phyloP scores from a whole-genome alignment of 2,797 vertebrate genomes.

The Anniella stebbinsi region DNA sequence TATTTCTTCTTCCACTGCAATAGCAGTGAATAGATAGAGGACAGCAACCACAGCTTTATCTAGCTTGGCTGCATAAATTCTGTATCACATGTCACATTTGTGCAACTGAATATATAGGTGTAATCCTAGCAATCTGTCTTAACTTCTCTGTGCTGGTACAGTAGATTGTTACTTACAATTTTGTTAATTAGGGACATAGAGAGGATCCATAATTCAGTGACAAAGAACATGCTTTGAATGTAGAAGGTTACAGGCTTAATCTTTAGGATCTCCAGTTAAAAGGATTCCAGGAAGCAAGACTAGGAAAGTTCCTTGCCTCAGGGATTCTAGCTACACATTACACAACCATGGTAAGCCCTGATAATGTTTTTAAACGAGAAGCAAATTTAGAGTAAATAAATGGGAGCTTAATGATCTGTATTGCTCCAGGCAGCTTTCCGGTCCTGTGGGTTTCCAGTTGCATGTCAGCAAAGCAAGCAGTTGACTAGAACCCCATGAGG shows the following conservation, averaged over 20 bases:
- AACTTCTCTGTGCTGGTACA: not conserved
- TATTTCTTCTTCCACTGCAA: not conserved
- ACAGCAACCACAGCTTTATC: not conserved
- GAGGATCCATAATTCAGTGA: not conserved
- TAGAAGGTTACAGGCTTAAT: not conserved
- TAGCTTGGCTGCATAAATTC: not conserved
- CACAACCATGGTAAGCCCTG: not conserved
- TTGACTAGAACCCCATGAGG: not conserved
- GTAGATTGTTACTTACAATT: not conserved
- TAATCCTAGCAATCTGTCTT: not conserved
- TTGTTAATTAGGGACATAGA: not conserved
- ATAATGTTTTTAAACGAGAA: not conserved
- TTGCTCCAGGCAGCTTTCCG: too few species aligned
- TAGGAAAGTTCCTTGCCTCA: not conserved
- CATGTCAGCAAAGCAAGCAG: not conserved
- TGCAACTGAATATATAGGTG: not conserved
- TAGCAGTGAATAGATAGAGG: not conserved
- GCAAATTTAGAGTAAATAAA: not conserved
- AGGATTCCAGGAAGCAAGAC: not conserved
- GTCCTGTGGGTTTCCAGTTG: not conserved
- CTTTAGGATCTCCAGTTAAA: not conserved
- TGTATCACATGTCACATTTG: not conserved
- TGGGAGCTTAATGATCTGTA: not conserved
- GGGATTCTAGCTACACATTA: not conserved
- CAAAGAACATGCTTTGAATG: not conserved